A percentile compares a stretch with the other conserved stretches of the same genome.
Evolutionary conservation across 1,140 invertebrate genomes (phyloP).

Genomic region (Drosophila seguyi): DNA sequence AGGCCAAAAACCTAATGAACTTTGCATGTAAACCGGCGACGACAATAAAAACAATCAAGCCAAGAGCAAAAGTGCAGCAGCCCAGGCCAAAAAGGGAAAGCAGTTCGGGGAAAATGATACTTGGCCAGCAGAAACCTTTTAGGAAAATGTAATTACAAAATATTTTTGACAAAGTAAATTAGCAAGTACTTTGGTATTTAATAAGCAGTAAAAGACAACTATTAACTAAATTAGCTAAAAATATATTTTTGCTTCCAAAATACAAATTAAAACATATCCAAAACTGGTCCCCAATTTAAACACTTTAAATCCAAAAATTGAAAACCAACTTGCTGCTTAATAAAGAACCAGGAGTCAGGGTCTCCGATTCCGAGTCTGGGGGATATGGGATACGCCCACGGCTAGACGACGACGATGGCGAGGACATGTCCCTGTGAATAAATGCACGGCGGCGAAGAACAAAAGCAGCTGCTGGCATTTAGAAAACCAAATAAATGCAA

Average conservation of each 20-base stretch:
- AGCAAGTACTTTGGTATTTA: too few species aligned
- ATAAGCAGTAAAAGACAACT: too few species aligned
- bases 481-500: slow-evolving; percentile 77
- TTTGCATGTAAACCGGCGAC: slow-evolving; percentile 72
- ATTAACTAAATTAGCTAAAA: not conserved
- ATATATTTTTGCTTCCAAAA: not conserved
- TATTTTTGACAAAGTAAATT: not conserved
- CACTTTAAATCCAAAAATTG: not conserved
- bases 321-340: not conserved
- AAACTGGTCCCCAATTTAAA: not conserved
- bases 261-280: not conserved
- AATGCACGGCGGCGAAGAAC: slow-evolving; percentile 17
- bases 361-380: slow-evolving; percentile 6
- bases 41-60: slow-evolving; percentile 67
- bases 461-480: slow-evolving; percentile 45
- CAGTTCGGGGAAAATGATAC: not conserved
- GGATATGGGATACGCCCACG: slow-evolving; percentile 51
- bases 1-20: slow-evolving; percentile 83
- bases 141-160: slow-evolving; percentile 2
- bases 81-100: not conserved
- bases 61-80: slow-evolving; percentile 35
- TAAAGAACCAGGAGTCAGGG: slow-evolving; percentile 10
- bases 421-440: slow-evolving; percentile 39
- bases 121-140: slow-evolving; percentile 1
- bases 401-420: slow-evolving; percentile 55